Evolutionary conservation across 2,797 vertebrate species (phyloP).

Genomic region (Hephaestus fuliginosus): DNA sequence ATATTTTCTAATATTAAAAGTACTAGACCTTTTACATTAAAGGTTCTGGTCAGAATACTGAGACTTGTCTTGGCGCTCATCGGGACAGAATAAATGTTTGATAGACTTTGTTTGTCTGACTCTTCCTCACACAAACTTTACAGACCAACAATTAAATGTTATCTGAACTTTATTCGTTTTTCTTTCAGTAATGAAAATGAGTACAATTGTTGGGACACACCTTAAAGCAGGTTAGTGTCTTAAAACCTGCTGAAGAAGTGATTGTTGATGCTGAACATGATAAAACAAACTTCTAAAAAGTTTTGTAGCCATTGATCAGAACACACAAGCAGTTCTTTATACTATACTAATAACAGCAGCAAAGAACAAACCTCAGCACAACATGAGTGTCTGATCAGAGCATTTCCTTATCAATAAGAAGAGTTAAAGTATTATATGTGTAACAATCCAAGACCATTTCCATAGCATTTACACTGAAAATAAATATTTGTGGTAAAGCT

Average conservation of each 20-base stretch:
- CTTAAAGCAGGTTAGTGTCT: conserved; percentile 35
- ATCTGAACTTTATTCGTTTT: conserved; percentile 37
- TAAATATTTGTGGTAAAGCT: too few relatives aligned
- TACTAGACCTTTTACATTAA: too few relatives aligned
- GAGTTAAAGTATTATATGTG: too few relatives aligned
- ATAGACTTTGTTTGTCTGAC: too few relatives aligned
- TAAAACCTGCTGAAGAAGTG: background rate
- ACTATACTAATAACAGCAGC: background rate
- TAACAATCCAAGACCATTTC: background rate
- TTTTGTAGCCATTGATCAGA: background rate
- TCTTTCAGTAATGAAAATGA: conserved; percentile 7
- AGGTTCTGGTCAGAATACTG: too few relatives aligned
- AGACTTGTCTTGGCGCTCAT: too few relatives aligned
- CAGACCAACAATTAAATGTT: conserved; percentile 13
- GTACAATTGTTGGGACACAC: conserved; percentile 13
- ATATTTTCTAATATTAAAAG: too few relatives aligned
- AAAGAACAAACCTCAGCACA: background rate
- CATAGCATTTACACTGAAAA: too few relatives aligned
- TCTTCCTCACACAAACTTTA: conserved; percentile 10
- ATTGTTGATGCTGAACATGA: background rate
- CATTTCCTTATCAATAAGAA: background rate
- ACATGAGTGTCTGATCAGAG: too few relatives aligned
- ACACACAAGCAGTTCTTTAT: background rate
- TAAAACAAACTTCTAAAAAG: background rate
- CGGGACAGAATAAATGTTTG: too few relatives aligned